These are phyloP conservation scores for Netelia virgata DNA, from an alignment of 2,888 invertebrate species.

Conservation along the genomic window DNA sequence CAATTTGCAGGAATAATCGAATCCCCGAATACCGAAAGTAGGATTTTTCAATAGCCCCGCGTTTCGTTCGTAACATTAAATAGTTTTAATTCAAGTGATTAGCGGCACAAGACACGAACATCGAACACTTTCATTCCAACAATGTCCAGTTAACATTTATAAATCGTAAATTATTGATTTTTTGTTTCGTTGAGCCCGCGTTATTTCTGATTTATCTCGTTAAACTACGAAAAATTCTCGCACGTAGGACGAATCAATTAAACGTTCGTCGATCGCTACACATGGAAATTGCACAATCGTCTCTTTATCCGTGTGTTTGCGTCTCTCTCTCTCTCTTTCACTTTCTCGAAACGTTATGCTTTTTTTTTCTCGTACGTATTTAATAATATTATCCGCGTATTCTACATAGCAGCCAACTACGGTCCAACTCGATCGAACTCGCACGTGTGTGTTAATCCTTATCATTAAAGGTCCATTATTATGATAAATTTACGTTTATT, in stretches of 20 bases:
- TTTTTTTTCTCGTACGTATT: conserved; percentile 13
- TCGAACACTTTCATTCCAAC: not conserved
- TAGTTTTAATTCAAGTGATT: conserved; percentile 19
- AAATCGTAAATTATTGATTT: conserved; percentile 11
- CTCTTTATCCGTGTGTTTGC: not conserved
- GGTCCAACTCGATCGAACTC: conserved; percentile 25
- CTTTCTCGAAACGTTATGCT: not conserved
- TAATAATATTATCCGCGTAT: conserved; percentile 30
- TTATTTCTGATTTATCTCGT: conserved; percentile 1
- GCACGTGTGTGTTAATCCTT: conserved; percentile 14
- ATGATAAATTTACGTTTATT: conserved; percentile 58
- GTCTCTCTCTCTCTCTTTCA: not conserved
- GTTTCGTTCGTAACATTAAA: not conserved
- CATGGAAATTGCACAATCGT: conserved; percentile 35
- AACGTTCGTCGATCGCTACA: conserved; percentile 29
- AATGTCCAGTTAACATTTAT: not conserved
- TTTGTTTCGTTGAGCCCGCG: not conserved
- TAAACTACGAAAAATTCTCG: conserved; percentile 30
- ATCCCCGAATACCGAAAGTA: too few species aligned
- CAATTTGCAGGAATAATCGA: too few species aligned
- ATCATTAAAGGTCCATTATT: conserved; percentile 38
- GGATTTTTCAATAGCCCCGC: too few species aligned
- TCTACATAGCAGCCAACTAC: conserved; percentile 15
- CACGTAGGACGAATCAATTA: conserved; percentile 30
- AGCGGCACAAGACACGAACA: not conserved